Percentiles rank a stretch among this genome's conserved stretches.
These are phyloP conservation scores for Nyctereutes procyonoides DNA, from an alignment of 2,113 vertebrate species.

Conservation along the genomic window DNA sequence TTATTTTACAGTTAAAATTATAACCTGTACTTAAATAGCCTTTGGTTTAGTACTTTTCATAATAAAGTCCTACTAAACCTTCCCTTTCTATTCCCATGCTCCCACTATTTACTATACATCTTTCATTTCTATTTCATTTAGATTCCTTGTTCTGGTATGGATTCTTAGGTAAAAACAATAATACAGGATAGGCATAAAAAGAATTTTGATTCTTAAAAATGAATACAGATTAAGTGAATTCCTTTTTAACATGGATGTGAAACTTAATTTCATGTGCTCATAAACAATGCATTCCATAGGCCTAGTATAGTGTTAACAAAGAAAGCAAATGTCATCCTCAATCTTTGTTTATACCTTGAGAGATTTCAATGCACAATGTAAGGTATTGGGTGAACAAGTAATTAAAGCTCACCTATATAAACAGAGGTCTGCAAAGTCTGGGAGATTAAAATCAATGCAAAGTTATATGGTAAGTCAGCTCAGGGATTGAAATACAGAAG, in stretches of 20 bases:
- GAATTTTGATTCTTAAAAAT: constrained; percentile 27
- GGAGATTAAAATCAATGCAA: constrained; percentile 64
- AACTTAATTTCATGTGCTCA: constrained; percentile 35
- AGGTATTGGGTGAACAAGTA: neutral
- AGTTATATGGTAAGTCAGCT: constrained; percentile 35
- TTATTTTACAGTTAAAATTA: constrained; percentile 20
- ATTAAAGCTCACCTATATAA: constrained; percentile 52
- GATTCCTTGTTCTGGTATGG: neutral
- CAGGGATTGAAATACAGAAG: constrained; percentile 19
- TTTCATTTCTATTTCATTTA: constrained; percentile 43
- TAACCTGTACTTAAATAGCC: neutral
- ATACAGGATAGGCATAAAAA: neutral
- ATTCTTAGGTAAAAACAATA: neutral
- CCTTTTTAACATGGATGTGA: constrained; percentile 42
- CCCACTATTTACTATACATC: neutral
- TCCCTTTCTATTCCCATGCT: neutral
- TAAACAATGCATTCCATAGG: constrained; percentile 39
- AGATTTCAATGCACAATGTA: neutral
- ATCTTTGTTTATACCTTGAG: constrained; percentile 12
- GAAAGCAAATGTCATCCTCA: constrained; percentile 23
- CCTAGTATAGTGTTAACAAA: constrained; percentile 6
- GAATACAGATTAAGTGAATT: constrained; percentile 8
- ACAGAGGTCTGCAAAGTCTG: neutral
- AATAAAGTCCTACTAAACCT: neutral
- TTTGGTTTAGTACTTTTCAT: constrained; percentile 26